Evolutionary conservation across 2,113 vertebrate genomes (phyloP), one percentile per base, ranked within the genome.

Genomic region (Alethe diademata): DNA sequence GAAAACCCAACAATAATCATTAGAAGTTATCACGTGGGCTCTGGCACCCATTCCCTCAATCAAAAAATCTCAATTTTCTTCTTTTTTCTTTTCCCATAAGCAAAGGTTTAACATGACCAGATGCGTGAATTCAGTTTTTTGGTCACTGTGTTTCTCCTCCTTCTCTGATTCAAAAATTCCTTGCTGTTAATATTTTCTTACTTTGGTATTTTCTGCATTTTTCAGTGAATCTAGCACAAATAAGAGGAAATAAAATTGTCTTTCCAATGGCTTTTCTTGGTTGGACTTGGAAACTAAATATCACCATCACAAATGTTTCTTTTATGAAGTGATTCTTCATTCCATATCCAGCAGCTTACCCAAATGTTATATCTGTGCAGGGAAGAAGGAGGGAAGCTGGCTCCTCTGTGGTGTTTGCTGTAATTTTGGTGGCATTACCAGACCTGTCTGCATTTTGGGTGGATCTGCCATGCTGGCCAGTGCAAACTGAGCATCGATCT

Each of bases 1-100:
- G 89, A 89, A 94, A 95, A 86, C 40, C 56, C 57, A 65, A 48
- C 42, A 71, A 33, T 89, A 95, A 89, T 25, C 29, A 40, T 40
- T 62, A 67, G 50, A n/a, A 88, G 8, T 71, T 89, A 81, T 64
- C 61, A 72, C 3, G 4, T 45, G 66, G 62, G 28, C 45, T 61
- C 67, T 90, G 65, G n/a, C 78, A 91, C 24, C 14, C n/a, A 15
- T 43, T 90, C 26, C 17, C 11, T 70, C 17, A 24, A 76, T 82
- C 6, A 45, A 67, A 80, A 92, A 64, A 33, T 6, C 12, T 6
- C 8, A 10, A 12, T 16, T 11, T 57, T 58, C 57, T 64, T 48
- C 12, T 61, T 67, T 57, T 28, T 45, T 28, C 23, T 40, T 78
- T 47, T 66, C 6, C 42, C 7, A 35, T 12, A 64, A 81, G 31